Evolutionary conservation across 1,140 invertebrate species (phyloP), one percentile per base, ranked within the genome.

Genomic region (Limonius californicus): DNA sequence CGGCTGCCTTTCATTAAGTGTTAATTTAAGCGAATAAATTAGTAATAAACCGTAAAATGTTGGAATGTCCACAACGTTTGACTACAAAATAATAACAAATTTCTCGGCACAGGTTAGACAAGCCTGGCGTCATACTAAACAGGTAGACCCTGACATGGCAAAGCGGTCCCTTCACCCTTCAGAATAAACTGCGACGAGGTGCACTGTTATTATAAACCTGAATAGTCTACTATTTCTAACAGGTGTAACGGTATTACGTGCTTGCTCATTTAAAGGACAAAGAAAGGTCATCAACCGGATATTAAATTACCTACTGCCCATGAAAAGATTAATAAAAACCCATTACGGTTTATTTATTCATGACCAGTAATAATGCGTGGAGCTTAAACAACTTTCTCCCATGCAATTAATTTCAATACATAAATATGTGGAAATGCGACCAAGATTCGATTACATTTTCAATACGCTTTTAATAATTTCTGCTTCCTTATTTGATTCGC

Each of bases 201-300:
- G 8, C n/a, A n/a, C 35, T 39, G 35, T 39, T 39, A 39, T 39
- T 39, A 14, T 39, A 39, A 39, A 39, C 35, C n/a, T 39, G 35
- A 39, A 39, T 39, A 39, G n/a, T 39, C 45, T 18, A 21, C n/a
- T 45, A 45, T 45, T 45, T 4, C 58, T 61, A 61, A 54, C 59
- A 61, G 59, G 59, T 61, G 59, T 61, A 61, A 61, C 59, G 47
- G 59, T 61, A 23, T 35, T 18, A 50, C 1, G n/a, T n/a, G 16
- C 14, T 32, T 12, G 18, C 54, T 61, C 47, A 21, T 54, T 54
- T 61, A 47, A 47, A 54, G 59, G 59, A 61, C 59, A 61, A 61
- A 61, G 59, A 54, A 61, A 61, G 59, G 59, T 61, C 59, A 61
- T 61, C 59, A 50, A 54, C 47, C 59, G 59, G 30, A 42, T 30